phyloP scores from a whole-genome alignment of 2,888 invertebrate species.

The Andricus curvator region DNA sequence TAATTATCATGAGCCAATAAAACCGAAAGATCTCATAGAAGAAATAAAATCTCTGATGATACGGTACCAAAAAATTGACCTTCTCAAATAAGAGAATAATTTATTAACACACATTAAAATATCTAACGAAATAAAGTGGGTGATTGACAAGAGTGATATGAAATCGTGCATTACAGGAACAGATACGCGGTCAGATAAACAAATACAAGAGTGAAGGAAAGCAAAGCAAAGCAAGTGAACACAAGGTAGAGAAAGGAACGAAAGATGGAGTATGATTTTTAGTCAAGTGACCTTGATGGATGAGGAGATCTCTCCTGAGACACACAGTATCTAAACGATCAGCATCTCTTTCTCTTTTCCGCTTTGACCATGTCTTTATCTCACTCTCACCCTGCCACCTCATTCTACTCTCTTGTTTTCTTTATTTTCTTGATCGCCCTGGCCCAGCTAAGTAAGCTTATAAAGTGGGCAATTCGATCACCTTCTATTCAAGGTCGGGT shows the following conservation, averaged over 20 bases:
- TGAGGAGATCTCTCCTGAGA: conserved; percentile 17
- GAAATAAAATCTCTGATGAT: neutral
- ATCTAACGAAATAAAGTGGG: neutral
- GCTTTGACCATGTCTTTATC: neutral
- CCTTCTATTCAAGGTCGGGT: conserved; percentile 60
- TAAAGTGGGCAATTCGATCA: conserved; percentile 52
- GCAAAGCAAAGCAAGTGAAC: conserved; percentile 11
- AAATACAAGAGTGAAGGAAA: conserved; percentile 14
- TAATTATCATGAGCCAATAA: neutral
- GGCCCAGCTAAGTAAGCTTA: conserved; percentile 1
- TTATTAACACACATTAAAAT: neutral
- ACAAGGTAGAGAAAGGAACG: conserved; percentile 9
- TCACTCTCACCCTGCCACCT: neutral
- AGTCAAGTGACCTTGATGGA: conserved; percentile 33
- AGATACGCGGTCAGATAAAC: conserved; percentile 10
- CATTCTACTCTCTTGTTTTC: neutral
- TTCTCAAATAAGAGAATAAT: neutral
- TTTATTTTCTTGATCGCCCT: neutral
- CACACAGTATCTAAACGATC: conserved; percentile 5
- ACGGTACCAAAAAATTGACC: neutral
- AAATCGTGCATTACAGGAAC: neutral
- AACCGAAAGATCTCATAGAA: neutral
- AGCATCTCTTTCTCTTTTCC: neutral
- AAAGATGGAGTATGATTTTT: conserved; percentile 23
- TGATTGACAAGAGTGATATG: neutral